phyloP scores from a whole-genome alignment of 2,888 invertebrate genomes.

The Macaria liturata region DNA sequence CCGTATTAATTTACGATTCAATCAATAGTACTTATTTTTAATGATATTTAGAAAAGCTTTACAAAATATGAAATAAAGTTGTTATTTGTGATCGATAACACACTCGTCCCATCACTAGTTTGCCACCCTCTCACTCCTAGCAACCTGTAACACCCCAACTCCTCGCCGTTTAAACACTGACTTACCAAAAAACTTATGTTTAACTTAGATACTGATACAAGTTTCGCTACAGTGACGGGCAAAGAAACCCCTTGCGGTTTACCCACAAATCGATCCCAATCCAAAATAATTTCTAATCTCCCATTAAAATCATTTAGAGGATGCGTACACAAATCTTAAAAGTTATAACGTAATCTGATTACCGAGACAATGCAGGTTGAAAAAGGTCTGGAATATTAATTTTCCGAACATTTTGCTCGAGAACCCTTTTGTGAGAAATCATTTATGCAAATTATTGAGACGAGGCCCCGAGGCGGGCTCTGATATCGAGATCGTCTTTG shows the following conservation, averaged over 20 bases:
- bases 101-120: slow-evolving; percentile 45
- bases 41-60: no score
- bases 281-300: slow-evolving; percentile 26
- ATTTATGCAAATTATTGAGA: slow-evolving; percentile 39
- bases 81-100: no score
- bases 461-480: slow-evolving; percentile 17
- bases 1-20: no score
- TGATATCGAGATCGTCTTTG: slow-evolving; percentile 32
- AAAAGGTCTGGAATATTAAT: slow-evolving; percentile 41
- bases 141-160: slow-evolving; percentile 74
- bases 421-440: slow-evolving; percentile 35
- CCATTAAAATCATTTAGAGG: slow-evolving; percentile 36
- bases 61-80: no score
- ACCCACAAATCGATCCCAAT: slow-evolving; percentile 24
- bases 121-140: slow-evolving; percentile 59
- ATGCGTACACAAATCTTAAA: slow-evolving; percentile 42
- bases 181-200: slow-evolving; percentile 83
- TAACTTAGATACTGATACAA: slow-evolving; percentile 73
- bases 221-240: slow-evolving; percentile 57
- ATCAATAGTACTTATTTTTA: no score
- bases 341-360: slow-evolving; percentile 47
- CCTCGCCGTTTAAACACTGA: slow-evolving; percentile 79
- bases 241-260: slow-evolving; percentile 36
- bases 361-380: slow-evolving; percentile 43
- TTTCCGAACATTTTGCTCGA: slow-evolving; percentile 35